phyloP scores from a whole-genome alignment of 2,113 vertebrate genomes.

The Tachuris rubrigastra region DNA sequence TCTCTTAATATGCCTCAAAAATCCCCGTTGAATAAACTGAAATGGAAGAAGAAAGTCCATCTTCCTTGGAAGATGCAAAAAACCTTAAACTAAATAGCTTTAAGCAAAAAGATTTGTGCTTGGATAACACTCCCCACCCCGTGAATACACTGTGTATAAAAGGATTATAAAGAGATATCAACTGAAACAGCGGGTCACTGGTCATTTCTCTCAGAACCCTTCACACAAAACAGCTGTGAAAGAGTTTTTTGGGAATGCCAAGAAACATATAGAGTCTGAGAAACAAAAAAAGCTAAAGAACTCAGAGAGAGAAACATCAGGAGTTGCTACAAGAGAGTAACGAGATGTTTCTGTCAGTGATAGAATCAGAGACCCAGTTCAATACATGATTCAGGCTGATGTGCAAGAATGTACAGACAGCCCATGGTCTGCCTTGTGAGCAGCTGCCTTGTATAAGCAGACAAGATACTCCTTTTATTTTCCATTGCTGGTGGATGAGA shows the following conservation, averaged over 20 bases:
- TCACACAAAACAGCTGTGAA: neutral
- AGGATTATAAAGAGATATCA: neutral
- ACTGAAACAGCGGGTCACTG: neutral
- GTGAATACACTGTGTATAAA: neutral
- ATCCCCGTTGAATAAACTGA: neutral
- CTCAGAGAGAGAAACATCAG: neutral
- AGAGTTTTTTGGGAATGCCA: neutral
- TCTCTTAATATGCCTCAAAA: neutral
- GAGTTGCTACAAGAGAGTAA: neutral
- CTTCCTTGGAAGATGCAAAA: neutral
- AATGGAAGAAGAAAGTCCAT: neutral
- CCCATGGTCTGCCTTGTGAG: neutral
- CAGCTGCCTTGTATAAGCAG: neutral
- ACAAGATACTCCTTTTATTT: neutral
- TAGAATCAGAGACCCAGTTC: neutral
- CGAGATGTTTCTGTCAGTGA: neutral
- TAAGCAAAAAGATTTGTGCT: neutral
- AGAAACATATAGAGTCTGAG: neutral
- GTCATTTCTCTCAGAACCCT: too few relatives aligned
- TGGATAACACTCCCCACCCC: neutral
- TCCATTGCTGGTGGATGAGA: neutral
- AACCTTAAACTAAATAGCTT: neutral
- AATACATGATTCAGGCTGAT: accelerated
- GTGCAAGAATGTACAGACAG: neutral
- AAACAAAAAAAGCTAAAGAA: neutral